Conservation (phyloP, 2,888 invertebrate genomes). For the Dynastes maya region DNA sequence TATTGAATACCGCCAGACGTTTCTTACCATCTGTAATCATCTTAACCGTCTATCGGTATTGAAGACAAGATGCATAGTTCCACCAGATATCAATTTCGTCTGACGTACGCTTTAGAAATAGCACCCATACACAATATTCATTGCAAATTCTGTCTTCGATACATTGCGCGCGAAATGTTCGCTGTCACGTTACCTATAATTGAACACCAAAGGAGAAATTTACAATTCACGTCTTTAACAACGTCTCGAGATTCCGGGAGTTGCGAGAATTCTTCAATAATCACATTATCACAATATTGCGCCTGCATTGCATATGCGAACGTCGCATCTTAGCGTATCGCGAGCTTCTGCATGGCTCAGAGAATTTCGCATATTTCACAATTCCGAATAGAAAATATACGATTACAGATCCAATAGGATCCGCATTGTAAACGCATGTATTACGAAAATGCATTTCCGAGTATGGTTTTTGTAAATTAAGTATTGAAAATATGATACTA, state of each 20-base stretch:
- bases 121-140: too few relatives aligned
- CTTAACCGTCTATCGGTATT: too few relatives aligned
- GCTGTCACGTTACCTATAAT: conserved; percentile 13
- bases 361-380: conserved; percentile 18
- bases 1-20: too few relatives aligned
- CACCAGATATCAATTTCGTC: too few relatives aligned
- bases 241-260: background rate
- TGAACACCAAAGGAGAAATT: background rate
- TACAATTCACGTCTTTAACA: conserved; percentile 11
- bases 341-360: background rate
- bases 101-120: too few relatives aligned
- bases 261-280: conserved; percentile 23
- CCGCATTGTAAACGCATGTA: background rate
- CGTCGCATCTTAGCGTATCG: background rate
- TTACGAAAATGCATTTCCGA: background rate
- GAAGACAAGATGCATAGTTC: too few relatives aligned
- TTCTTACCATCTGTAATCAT: too few relatives aligned
- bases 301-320: conserved; percentile 15
- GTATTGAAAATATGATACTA: too few relatives aligned
- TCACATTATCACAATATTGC: conserved; percentile 21
- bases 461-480: background rate
- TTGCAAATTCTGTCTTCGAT: background rate
- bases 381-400: conserved; percentile 8
- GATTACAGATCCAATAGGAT: background rate
- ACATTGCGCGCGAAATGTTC: background rate